phyloP scores from a whole-genome alignment of 1,140 invertebrate species.

The Drusus annulatus region DNA sequence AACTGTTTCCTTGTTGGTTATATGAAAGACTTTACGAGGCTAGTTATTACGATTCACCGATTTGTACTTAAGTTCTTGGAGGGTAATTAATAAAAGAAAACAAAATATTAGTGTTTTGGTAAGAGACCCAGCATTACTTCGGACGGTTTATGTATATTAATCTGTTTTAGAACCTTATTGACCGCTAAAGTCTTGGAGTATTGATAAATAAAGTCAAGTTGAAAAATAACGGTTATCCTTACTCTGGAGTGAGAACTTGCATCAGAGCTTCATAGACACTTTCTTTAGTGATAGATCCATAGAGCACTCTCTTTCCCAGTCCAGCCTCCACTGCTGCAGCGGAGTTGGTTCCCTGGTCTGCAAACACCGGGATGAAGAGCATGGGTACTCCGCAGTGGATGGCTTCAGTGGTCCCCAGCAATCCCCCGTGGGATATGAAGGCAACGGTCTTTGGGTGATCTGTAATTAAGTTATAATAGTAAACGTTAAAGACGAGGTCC shows the following conservation, averaged over 20 bases:
- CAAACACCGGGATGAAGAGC: constrained; percentile 75
- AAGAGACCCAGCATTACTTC: too few relatives aligned
- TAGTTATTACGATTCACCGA: too few relatives aligned
- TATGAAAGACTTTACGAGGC: too few relatives aligned
- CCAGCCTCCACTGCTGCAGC: constrained; percentile 64
- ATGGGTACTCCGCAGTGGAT: constrained; percentile 77
- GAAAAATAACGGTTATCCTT: too few relatives aligned
- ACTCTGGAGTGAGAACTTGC: constrained; percentile 68
- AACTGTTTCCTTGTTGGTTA: too few relatives aligned
- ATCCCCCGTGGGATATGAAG: constrained; percentile 79
- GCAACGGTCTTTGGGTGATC: constrained; percentile 77
- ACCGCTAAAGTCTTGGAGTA: too few relatives aligned
- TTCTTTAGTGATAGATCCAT: constrained; percentile 64
- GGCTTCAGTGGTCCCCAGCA: constrained; percentile 77
- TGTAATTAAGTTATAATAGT: constrained; percentile 61
- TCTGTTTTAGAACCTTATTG: too few relatives aligned
- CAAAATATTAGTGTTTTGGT: too few relatives aligned
- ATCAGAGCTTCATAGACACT: constrained; percentile 63
- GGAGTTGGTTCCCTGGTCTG: constrained; percentile 74
- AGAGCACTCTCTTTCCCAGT: constrained; percentile 63
- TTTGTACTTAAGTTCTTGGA: too few relatives aligned
- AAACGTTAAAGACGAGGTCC: background rate
- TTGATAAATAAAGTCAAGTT: too few relatives aligned
- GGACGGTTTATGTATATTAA: too few relatives aligned
- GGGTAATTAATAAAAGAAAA: too few relatives aligned